phyloP scores from a whole-genome alignment of 2,113 vertebrate genomes.

The Aepyceros melampus region DNA sequence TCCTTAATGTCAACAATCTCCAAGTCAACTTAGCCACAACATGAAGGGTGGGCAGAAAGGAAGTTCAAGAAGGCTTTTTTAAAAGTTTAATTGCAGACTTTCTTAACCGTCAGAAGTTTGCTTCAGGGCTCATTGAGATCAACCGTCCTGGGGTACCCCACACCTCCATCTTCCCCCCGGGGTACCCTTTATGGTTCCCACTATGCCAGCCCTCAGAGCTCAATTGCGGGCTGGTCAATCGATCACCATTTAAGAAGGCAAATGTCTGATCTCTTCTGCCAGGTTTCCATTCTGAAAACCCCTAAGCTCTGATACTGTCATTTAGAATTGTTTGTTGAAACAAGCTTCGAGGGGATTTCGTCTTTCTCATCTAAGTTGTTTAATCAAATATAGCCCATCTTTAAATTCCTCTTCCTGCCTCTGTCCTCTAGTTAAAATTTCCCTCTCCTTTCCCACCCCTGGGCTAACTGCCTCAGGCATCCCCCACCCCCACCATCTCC shows the following conservation, averaged over 20 bases:
- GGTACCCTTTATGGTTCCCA: background rate
- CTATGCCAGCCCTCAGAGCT: background rate
- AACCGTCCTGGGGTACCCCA: background rate
- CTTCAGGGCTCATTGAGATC: background rate
- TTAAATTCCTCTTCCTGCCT: background rate
- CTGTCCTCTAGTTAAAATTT: background rate
- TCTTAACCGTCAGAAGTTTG: conserved; percentile 41
- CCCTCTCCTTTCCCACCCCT: background rate
- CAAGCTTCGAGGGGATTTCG: background rate
- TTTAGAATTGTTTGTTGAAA: background rate
- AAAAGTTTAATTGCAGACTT: background rate
- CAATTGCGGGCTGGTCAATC: background rate
- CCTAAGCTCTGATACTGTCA: background rate
- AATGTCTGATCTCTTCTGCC: background rate
- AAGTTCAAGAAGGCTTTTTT: conserved; percentile 56
- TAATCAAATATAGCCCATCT: background rate
- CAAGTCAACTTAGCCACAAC: conserved; percentile 54
- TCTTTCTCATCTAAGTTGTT: background rate
- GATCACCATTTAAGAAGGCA: background rate
- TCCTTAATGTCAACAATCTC: conserved; percentile 47
- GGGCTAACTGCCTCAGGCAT: background rate
- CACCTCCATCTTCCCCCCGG: too few species aligned
- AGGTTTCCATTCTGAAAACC: background rate
- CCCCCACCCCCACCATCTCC: background rate
- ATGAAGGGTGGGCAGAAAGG: background rate